phyloP scores from a whole-genome alignment of 2,888 invertebrate species.

The Oegoconia quadripuncta region DNA sequence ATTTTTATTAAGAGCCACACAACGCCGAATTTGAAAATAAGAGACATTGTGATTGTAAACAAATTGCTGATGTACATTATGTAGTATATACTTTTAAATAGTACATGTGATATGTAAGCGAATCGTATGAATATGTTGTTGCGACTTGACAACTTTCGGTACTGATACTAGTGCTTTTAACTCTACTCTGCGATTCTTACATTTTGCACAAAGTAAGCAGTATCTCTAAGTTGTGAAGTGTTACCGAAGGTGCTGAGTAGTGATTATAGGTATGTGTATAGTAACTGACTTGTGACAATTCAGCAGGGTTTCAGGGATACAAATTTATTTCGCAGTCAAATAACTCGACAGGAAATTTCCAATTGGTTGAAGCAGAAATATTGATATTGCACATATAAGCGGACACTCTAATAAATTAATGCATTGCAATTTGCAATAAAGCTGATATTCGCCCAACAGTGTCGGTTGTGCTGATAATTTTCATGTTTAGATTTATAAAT shows the following conservation, averaged over 20 bases:
- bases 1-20: constrained; percentile 68
- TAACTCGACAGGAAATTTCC: no score
- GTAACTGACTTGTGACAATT: constrained; percentile 50
- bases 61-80: constrained; percentile 57
- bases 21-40: constrained; percentile 62
- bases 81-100: constrained; percentile 36
- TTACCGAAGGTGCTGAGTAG: constrained; percentile 65
- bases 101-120: constrained; percentile 71
- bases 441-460: not conserved
- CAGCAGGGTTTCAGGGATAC: constrained; percentile 45
- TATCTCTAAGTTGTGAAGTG: constrained; percentile 50
- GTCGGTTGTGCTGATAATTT: not conserved
- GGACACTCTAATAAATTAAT: constrained; percentile 6
- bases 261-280: constrained; percentile 40
- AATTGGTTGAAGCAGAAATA: no score
- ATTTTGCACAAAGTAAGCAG: constrained; percentile 34
- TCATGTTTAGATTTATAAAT: no score
- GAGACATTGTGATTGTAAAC: constrained; percentile 59
- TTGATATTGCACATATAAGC: no score
- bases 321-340: no score
- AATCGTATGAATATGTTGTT: constrained; percentile 51
- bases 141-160: constrained; percentile 52
- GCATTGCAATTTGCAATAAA: constrained; percentile 19
- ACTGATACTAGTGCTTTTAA: constrained; percentile 3
- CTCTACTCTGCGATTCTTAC: not conserved